Percentiles rank a stretch among this genome's conserved stretches.
Conservation (phyloP, 2,888 invertebrate genomes). For the Polydrusus tereticollis region DNA sequence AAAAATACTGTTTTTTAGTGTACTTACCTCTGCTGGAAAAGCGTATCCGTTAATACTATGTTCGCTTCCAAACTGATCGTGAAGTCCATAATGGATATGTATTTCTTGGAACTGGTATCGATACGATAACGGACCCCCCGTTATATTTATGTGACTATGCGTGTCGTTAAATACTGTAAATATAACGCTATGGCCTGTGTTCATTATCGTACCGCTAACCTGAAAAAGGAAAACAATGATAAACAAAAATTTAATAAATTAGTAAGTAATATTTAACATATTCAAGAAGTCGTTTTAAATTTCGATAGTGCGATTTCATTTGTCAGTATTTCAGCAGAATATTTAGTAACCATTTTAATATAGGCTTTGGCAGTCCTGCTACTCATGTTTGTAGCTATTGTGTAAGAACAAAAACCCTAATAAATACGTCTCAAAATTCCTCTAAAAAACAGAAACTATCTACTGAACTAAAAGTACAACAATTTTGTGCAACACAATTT, state of each 20-base stretch:
- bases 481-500: too few relatives aligned
- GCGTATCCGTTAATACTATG: slow-evolving; percentile 96
- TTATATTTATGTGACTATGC: slow-evolving; percentile 89
- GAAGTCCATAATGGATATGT: slow-evolving; percentile 93
- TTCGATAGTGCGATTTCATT: too few relatives aligned
- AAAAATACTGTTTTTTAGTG: not conserved
- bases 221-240: slow-evolving; percentile 64
- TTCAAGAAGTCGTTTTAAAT: too few relatives aligned
- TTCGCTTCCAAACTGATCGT: slow-evolving; percentile 94
- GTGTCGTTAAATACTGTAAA: slow-evolving; percentile 91
- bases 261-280: too few relatives aligned
- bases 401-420: too few relatives aligned
- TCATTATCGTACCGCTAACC: slow-evolving; percentile 91
- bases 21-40: slow-evolving; percentile 97
- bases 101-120: slow-evolving; percentile 96
- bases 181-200: slow-evolving; percentile 95
- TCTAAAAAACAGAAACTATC: too few relatives aligned
- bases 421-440: too few relatives aligned
- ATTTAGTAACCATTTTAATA: too few relatives aligned
- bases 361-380: too few relatives aligned
- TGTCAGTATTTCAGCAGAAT: too few relatives aligned
- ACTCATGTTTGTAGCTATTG: too few relatives aligned
- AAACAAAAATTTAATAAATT: not conserved
- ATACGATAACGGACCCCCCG: slow-evolving; percentile 96
- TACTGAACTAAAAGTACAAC: too few relatives aligned